A percentile compares a stretch with the other conserved stretches of the same genome.
phyloP scores from a whole-genome alignment of 2,113 vertebrate genomes.

The Cephalopterus ornatus region DNA sequence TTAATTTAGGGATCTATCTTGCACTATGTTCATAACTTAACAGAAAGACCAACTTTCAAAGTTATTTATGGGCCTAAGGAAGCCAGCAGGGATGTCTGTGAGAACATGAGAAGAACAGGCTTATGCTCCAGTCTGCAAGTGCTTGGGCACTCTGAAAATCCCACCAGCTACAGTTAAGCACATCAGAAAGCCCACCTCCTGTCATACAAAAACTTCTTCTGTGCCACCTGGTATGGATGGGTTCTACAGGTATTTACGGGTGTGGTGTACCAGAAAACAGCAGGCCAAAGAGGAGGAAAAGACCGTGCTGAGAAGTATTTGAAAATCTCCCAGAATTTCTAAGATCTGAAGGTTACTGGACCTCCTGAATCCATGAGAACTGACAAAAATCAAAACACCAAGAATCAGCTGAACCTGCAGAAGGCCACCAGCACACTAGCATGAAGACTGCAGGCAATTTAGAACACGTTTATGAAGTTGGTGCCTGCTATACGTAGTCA shows the following conservation, averaged over 20 bases:
- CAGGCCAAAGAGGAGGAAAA: background rate
- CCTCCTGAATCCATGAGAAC: background rate
- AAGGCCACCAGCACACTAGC: background rate
- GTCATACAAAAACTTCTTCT: background rate
- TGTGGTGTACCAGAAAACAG: background rate
- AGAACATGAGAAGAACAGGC: background rate
- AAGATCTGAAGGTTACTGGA: background rate
- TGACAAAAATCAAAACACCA: background rate
- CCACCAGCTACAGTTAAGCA: background rate
- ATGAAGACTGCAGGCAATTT: background rate
- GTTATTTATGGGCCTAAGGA: background rate
- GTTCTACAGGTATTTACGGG: background rate
- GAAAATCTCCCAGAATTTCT: background rate
- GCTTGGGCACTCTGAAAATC: background rate
- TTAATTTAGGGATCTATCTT: background rate
- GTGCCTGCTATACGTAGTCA: background rate
- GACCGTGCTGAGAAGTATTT: background rate
- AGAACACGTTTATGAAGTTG: background rate
- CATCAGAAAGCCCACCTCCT: background rate
- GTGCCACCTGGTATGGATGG: background rate
- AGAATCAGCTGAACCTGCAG: background rate
- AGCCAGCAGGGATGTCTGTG: background rate
- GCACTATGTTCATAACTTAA: background rate
- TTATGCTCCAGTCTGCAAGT: background rate
- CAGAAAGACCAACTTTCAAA: background rate